phyloP scores from a whole-genome alignment of 2,888 invertebrate genomes.

The Acrobasis consociella region DNA sequence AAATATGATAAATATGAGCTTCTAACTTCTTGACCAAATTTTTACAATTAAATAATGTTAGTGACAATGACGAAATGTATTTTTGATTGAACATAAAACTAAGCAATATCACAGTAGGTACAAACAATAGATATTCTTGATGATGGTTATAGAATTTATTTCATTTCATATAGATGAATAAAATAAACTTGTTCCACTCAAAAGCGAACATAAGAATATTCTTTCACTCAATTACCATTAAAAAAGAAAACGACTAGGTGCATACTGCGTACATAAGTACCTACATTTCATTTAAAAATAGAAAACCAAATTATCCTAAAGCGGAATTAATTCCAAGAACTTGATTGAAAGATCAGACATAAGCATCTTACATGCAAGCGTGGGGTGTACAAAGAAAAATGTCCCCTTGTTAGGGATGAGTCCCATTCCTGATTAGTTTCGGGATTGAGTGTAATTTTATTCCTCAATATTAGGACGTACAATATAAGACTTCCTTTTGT shows the following conservation, averaged over 20 bases:
- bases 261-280: background rate
- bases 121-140: no score
- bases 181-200: background rate
- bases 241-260: background rate
- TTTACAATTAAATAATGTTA: no score
- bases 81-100: no score
- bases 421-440: slow-evolving; percentile 22
- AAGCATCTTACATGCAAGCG: slow-evolving; percentile 10
- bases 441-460: slow-evolving; percentile 24
- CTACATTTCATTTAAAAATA: background rate
- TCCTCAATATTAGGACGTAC: slow-evolving; percentile 13
- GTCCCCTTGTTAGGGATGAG: slow-evolving; percentile 19
- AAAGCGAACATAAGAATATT: background rate
- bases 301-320: background rate
- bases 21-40: no score
- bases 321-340: slow-evolving; percentile 1
- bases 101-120: no score
- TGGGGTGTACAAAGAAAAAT: slow-evolving; percentile 18
- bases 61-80: no score
- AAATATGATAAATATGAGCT: no score
- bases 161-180: no score
- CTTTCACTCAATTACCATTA: background rate
- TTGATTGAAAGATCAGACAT: slow-evolving; percentile 9
- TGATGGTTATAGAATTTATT: no score
- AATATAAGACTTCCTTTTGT: slow-evolving; percentile 5